Base-by-base conservation (phyloP, 2,888 invertebrate species). In the Clanis bilineata region DNA sequence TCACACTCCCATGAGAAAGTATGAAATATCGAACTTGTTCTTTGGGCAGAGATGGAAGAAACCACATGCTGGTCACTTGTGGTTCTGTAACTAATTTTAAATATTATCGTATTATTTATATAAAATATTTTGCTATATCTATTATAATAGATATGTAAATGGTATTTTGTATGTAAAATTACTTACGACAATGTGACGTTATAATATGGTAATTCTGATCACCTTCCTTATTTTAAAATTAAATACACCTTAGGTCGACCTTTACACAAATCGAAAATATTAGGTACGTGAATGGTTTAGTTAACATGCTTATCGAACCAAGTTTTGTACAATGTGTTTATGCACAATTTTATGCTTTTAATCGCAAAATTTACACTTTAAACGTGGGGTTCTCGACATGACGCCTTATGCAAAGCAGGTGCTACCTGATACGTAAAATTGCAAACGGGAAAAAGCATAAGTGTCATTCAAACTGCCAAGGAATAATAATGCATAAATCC, bases 321-420 rank as follows among this genome's bases (percentile, higher is more conserved):
- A 75, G 73, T 83, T 83, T 79, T 80, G 78, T 80, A 80, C 72
- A 77, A 72, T 72, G 73, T 79, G 76, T 84, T 85, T 86, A 85
- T 86, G 80, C 79, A 81, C 79, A 87, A 79, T 85, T 86, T 85
- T 85, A 86, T 88, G 79, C 78, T 85, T 82, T 85, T 87, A 87
- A 90, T 89, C 88, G 88, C 87, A 82, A 89, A 88, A 88, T 89
- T 87, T 89, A 86, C 88, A 87, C 88, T 86, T 87, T 82, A 81
- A 84, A 84, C 82, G 83, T 84, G 81, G 85, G 81, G 86, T 83
- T 85, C 86, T 80, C 87, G 79, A 80, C 88, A 86, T 89, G 87
- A 89, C 86, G 85, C 88, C 88, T 90, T 91, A 92, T 92, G 91
- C 91, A 90, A 92, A 92, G 85, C 91, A 92, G 92, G 90, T 91